A percentile compares a stretch with the other conserved stretches of the same genome.
Conservation (phyloP, 2,797 vertebrate genomes). For the Ctenosaura bakeri region DNA sequence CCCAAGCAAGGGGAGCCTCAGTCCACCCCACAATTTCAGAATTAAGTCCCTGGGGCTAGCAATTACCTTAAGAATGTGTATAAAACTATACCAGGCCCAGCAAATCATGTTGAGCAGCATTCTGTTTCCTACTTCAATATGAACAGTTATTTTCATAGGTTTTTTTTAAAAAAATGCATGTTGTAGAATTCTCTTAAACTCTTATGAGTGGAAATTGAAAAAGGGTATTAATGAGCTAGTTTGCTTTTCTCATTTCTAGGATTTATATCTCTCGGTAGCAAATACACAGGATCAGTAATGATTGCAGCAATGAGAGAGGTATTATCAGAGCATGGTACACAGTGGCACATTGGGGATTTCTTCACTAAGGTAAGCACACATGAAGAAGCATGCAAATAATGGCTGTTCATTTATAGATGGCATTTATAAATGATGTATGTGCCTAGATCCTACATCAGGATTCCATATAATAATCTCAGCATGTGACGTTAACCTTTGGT, state of each 20-base stretch:
- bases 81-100: not conserved
- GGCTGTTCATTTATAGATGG: no score
- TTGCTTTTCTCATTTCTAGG: conserved; percentile 3
- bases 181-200: not conserved
- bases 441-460: no score
- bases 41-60: no score
- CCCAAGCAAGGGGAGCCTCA: no score
- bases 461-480: no score
- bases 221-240: not conserved
- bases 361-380: conserved; percentile 19
- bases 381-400: no score
- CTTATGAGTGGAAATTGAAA: not conserved
- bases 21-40: no score
- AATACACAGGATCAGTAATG: not conserved
- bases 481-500: no score
- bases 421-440: no score
- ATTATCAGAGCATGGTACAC: not conserved
- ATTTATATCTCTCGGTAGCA: not conserved
- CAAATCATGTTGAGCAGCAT: not conserved
- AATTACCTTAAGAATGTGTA: no score
- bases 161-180: no score
- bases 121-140: not conserved
- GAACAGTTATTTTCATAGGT: no score
- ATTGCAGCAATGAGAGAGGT: conserved; percentile 22
- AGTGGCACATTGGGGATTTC: conserved; percentile 22